phyloP scores from a whole-genome alignment of 2,888 invertebrate genomes.

The Asteroscopus sphinx region DNA sequence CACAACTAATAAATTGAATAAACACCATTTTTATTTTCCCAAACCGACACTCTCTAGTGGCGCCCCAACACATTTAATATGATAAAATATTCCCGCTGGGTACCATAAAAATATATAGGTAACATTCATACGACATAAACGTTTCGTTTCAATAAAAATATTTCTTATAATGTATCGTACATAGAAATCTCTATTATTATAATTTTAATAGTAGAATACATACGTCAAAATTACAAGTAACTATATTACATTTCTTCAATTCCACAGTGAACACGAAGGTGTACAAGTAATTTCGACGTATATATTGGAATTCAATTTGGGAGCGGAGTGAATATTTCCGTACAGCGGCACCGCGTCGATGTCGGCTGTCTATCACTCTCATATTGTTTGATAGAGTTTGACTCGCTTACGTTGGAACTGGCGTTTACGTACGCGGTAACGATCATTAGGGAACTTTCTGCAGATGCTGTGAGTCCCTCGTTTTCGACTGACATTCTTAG shows the following conservation, averaged over 20 bases:
- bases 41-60: conserved; percentile 36
- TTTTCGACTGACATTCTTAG: conserved; percentile 28
- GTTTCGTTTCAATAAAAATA: conserved; percentile 54
- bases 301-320: conserved; percentile 68
- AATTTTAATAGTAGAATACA: conserved; percentile 45
- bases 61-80: conserved; percentile 56
- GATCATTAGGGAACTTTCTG: conserved; percentile 54
- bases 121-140: conserved; percentile 50
- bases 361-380: conserved; percentile 63
- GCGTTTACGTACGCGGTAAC: conserved; percentile 47
- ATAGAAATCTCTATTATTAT: conserved; percentile 46
- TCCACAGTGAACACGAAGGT: conserved; percentile 58
- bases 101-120: conserved; percentile 52
- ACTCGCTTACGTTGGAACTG: conserved; percentile 43
- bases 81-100: conserved; percentile 55
- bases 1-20: conserved; percentile 70
- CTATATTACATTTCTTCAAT: conserved; percentile 63
- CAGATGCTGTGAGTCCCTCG: conserved; percentile 26
- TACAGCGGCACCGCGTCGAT: conserved; percentile 45
- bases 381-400: conserved; percentile 63
- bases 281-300: conserved; percentile 58
- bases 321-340: conserved; percentile 62
- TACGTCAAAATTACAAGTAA: conserved; percentile 55
- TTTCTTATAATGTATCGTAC: conserved; percentile 40
- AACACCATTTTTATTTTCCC: conserved; percentile 54